Base-by-base conservation (phyloP, 1,140 invertebrate genomes). In the Scaptomyza montana region DNA sequence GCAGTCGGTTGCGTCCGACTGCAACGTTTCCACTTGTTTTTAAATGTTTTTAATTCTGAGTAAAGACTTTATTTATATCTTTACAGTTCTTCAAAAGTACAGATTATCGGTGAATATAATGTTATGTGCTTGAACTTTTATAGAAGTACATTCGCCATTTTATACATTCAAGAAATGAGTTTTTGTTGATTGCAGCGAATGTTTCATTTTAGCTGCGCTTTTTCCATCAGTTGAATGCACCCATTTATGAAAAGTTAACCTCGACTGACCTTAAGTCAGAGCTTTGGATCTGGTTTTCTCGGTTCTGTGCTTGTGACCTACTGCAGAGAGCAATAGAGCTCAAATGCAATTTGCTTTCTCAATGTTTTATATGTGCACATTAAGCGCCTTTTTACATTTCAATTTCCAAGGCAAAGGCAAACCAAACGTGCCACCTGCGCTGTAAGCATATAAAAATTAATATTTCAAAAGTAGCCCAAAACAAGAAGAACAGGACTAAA, bases 331-430 rank as follows among this genome's bases (percentile, higher is more conserved):
- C 33, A 9, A 36, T 6, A 39, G 33, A 39, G 51, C 59, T 74
- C 74, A 87, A 87, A 87, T 87, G 84, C 82, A 87, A 87, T 87
- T 87, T 87, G 72, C 78, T 78, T 73, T 78, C 53, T 89, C 78
- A 78, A 87, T 87, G 79, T 87, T 87, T 87, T 80, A 89, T 89
- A 73, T 82, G 21, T 25, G 82, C 78, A 78, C 78, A 78, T 89
- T 87, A 89, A 87, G 76, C 82, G 84, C 66, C 78, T 82, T 87
- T 86, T 86, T 80, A 79, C 82, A 89, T 87, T 87, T 87, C 82
- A 87, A 87, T 87, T 87, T 89, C 61, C 84, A 56, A 67, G 3
- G 50, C 49, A 55, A 61, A 61, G 60, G 53, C 45, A 41, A 57
- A 19, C 49, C 55, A 50, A 36, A 46, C 39, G 49, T 64, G 36